Base-by-base conservation (phyloP, 2,888 invertebrate genomes). In the Bugulina stolonifera region DNA sequence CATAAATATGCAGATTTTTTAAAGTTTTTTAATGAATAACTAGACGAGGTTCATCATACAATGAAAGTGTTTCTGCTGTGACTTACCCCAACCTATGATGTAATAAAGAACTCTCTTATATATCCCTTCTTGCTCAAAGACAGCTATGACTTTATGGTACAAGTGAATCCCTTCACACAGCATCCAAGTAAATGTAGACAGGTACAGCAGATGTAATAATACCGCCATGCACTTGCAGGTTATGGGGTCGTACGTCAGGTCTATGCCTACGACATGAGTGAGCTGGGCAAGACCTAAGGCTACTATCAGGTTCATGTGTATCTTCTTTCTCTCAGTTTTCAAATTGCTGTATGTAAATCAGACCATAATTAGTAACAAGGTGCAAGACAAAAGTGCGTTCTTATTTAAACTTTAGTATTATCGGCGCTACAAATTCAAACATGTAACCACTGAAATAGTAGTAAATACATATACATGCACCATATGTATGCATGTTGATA, bases 121-220 rank as follows among this genome's bases (percentile, higher is more conserved):
- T 72, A 79, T 78, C 22, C 77, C 77, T 34, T 75, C 77, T 43
- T 75, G 75, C 35, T 77, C 75, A 74, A 81, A 81, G n/a, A 81
- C 80, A 72, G 77, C 76, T 25, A 81, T 80, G n/a, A 81, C 74
- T 35, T 78, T 76, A 29, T 79, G 73, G 74, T 81, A 81, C 2
- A 81, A 76, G 74, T 81, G 80, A 14, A 78, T 74, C 1, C 81
- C 81, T 73, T 81, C 81, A 34, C 79, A 77, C 69, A 81, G 72
- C 81, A 81, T 81, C 81, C 81, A 81, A 64, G 77, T 77, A 73
- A 81, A 81, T 77, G 80, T 76, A 14, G 79, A 75, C n/a, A 78
- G 74, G 69, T 79, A 72, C 23, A 75, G 76, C 71, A 78, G 80
- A 72, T 81, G 81, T 22, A 80, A 72, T 27, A 78, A 71, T 23